Base-by-base conservation (phyloP, 1,140 invertebrate species). In the Drosophila funebris region DNA sequence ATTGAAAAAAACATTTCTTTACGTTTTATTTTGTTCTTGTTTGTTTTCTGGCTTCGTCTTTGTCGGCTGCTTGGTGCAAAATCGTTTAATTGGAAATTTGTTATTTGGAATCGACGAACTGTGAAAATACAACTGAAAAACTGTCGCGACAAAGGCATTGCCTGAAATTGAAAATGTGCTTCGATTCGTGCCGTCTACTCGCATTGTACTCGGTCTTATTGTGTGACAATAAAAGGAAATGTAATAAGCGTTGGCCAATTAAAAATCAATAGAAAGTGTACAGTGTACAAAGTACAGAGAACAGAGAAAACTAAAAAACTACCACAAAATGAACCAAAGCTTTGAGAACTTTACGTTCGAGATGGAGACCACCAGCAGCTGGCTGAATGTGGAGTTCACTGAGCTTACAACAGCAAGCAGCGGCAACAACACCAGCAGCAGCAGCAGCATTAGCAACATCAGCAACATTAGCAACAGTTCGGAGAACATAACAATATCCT, bases 51-150 rank as follows among this genome's bases (percentile, higher is more conserved):
- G 3, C 6, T 48, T 63, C 7, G 37, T 46, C 16, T 66, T 78
- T 68, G 73, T 69, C 53, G 53, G 33, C 58, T 69, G 58, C 73
- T 64, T 68, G 66, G 62, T 41, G 61, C 22, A 46, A 82, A 82
- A 83, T 75, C 66, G 67, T 68, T 73, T 85, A 80, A 87, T 81
- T 74, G 82, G 62, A 87, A 87, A 87, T 85, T 87, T 81, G 77
- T 87, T 87, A 81, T 81, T 81, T 63, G 81, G 46, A 50, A 36
- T 64, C 77, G 70, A 27, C 80, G 77, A 87, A 74, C 81, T 68
- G 81, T 85, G 64, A 78, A 56, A 69, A 60, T 54, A 57, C 52
- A 52, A 43, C 18, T 20, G 41, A 24, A 29, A 44, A 20, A 46
- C 31, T 48, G 44, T 57, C 52, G 52, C 43, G n/a, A 27, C 61